Base-by-base conservation (phyloP, 2,888 invertebrate genomes). In the Steromphala cineraria region DNA sequence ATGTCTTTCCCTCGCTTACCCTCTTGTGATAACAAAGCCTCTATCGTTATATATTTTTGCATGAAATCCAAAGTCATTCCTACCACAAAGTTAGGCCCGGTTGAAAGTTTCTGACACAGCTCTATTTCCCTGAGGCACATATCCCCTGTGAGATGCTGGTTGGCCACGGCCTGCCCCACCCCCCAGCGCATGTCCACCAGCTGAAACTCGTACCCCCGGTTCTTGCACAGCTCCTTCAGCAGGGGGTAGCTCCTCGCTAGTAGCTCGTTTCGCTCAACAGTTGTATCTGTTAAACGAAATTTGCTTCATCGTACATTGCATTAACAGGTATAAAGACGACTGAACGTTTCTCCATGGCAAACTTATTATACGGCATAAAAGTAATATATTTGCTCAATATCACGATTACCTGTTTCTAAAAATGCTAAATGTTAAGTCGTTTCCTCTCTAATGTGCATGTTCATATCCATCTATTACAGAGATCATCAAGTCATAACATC, bases 41-140 rank as follows among this genome's bases (percentile, higher is more conserved):
- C 56, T n/a, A 19, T n/a, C n/a, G 3, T 8, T 3, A 24, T n/a
- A 56, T 10, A 7, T 24, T 24, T 1, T 17, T 24, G 7, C 46
- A 67, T 28, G 67, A 15, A n/a, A 21, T 3, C 1, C 7, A 67
- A 67, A 5, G 28, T 7, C 1, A 31, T 31, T 74, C 85, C 81
- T 74, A 89, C 89, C 79, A 89, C 87, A 82, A 89, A 89, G 74
- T 83, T 86, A 0, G 89, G 89, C 53, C 89, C 89, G 0, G 84
- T 86, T 0, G 89, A 89, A 3, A 89, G 79, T 36, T 84, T 71
- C 55, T 87, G 83, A 75, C 89, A 89, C 1, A 74, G 75, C 56
- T 87, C 81, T 7, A 89, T 67, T 74, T 89, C 89, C 56, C 82
- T 62, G 53, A 89, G 36, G 80, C 89, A 89, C 31, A 87, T 67